A percentile compares a stretch with the other conserved stretches of the same genome.
phyloP scores from a whole-genome alignment of 1,140 invertebrate species.

The Drosophila burlai region DNA sequence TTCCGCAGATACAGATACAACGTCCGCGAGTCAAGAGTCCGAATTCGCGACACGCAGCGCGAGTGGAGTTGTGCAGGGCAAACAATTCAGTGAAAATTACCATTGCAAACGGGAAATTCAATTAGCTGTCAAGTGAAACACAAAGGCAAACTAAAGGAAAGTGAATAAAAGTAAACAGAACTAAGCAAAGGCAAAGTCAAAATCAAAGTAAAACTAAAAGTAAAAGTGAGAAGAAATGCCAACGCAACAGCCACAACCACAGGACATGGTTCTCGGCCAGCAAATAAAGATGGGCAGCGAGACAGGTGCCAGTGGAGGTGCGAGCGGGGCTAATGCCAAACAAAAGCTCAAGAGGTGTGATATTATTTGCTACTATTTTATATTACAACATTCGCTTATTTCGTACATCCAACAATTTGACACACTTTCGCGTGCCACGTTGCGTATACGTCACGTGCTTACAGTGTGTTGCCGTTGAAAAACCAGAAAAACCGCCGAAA shows the following conservation, averaged over 20 bases:
- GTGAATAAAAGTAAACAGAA: constrained; percentile 13
- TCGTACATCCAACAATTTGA: constrained; percentile 42
- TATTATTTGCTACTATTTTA: constrained; percentile 24
- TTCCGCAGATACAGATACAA: constrained; percentile 36
- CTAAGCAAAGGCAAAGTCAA: not conserved
- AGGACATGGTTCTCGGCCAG: not conserved
- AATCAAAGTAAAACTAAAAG: constrained; percentile 7
- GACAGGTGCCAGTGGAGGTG: constrained; percentile 15
- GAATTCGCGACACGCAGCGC: constrained; percentile 25
- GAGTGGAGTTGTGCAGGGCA: constrained; percentile 28
- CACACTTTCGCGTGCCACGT: constrained; percentile 65
- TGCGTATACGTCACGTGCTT: constrained; percentile 73
- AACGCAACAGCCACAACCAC: constrained; percentile 20
- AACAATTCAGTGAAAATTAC: constrained; percentile 22
- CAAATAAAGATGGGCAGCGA: constrained; percentile 31
- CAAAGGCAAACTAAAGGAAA: not conserved
- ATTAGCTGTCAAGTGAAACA: constrained; percentile 22
- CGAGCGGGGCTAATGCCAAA: constrained; percentile 34
- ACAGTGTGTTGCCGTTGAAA: constrained; percentile 6
- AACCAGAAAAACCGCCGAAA: constrained; percentile 13
- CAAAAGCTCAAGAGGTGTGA: constrained; percentile 60
- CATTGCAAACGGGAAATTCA: constrained; percentile 38
- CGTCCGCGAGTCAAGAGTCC: constrained; percentile 32
- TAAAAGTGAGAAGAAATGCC: constrained; percentile 50
- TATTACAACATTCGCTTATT: constrained; percentile 38